Percentiles rank a stretch among this genome's conserved stretches.
These are phyloP conservation scores for Polydrusus pterygomalis DNA, from an alignment of 2,888 invertebrate genomes.

Conservation along the genomic window DNA sequence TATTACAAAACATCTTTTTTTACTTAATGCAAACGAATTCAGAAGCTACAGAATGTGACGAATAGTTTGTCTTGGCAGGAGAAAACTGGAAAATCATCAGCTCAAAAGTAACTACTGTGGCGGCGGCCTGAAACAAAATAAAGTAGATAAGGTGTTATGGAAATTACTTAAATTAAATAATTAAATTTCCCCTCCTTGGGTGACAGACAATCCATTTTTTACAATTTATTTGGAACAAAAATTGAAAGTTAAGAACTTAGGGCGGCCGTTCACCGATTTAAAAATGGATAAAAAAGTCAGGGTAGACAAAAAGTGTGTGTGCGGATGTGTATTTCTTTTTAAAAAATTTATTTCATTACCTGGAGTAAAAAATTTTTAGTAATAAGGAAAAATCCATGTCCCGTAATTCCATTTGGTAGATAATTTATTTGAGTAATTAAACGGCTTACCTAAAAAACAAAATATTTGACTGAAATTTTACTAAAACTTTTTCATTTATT, in stretches of 20 bases:
- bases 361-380: conserved; percentile 76
- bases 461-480: too few species aligned
- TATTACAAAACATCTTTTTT: background rate
- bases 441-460: conserved; percentile 73
- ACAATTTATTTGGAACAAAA: too few species aligned
- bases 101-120: conserved; percentile 66
- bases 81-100: conserved; percentile 66
- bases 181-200: too few species aligned
- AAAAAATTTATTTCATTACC: conserved; percentile 68
- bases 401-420: conserved; percentile 76
- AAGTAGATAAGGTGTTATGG: background rate
- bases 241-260: too few species aligned
- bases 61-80: conserved; percentile 57
- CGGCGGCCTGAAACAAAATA: conserved; percentile 62
- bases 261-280: too few species aligned
- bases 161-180: background rate
- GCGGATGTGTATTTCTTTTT: too few species aligned
- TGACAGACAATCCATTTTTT: too few species aligned
- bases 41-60: conserved; percentile 43
- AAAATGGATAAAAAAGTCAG: too few species aligned
- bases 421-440: conserved; percentile 76
- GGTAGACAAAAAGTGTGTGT: too few species aligned
- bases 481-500: too few species aligned
- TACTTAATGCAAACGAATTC: conserved; percentile 46
- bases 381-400: conserved; percentile 76